These are phyloP conservation scores for Hippocampus barbouri DNA, from an alignment of 2,113 vertebrate genomes.

Conservation along the genomic window DNA sequence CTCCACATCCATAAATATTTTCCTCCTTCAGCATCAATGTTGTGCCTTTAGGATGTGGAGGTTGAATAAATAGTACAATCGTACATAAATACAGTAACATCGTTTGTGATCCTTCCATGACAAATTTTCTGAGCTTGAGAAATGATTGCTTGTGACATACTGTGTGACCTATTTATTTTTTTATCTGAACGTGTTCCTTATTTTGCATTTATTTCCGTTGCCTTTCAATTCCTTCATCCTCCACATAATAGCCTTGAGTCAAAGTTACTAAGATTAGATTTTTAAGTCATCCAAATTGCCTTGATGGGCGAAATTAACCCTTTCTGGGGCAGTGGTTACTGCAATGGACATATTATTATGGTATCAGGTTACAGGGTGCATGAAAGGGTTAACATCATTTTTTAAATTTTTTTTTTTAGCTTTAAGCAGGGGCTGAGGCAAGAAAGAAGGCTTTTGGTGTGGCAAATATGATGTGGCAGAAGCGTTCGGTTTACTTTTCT, in stretches of 20 bases:
- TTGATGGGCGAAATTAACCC: background rate
- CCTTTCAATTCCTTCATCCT: background rate
- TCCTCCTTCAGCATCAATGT: slow-evolving; percentile 33
- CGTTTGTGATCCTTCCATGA: slow-evolving; percentile 32
- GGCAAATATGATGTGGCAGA: slow-evolving; percentile 61
- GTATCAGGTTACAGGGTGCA: too few species aligned
- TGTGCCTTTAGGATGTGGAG: slow-evolving; percentile 33
- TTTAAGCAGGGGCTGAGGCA: slow-evolving; percentile 15
- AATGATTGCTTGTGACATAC: slow-evolving; percentile 56
- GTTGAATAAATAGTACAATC: slow-evolving; percentile 25
- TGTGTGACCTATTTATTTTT: slow-evolving; percentile 31
- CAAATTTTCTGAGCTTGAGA: slow-evolving; percentile 48
- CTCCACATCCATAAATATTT: slow-evolving; percentile 3
- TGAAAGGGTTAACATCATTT: too few species aligned
- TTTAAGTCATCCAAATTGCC: background rate
- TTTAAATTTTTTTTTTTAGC: slow-evolving; percentile 3
- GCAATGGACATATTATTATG: too few species aligned
- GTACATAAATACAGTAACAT: slow-evolving; percentile 15
- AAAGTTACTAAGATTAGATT: background rate
- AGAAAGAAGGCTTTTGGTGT: slow-evolving; percentile 37
- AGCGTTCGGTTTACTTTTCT: slow-evolving; percentile 59
- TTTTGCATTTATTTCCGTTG: slow-evolving; percentile 13
- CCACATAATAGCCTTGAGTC: background rate
- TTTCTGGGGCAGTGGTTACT: too few species aligned
- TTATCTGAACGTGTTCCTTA: slow-evolving; percentile 23